Evolutionary conservation across 1,140 invertebrate genomes (phyloP).

Genomic region (Latrodectus geometricus): DNA sequence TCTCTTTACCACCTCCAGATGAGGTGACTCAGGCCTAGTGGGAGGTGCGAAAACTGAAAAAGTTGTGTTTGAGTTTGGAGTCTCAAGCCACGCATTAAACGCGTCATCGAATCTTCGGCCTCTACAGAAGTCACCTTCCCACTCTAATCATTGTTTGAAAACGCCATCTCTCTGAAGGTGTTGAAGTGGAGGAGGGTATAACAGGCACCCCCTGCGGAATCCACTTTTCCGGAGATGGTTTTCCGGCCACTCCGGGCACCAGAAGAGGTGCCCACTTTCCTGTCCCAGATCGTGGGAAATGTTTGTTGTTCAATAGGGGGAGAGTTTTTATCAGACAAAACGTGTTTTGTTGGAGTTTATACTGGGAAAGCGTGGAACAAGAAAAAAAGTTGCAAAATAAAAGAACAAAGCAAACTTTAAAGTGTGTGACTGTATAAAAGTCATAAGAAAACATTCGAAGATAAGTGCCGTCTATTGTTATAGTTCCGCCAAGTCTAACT

Average conservation of each 20-base stretch:
- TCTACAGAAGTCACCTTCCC: background rate
- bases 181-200: slow-evolving; percentile 24
- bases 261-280: background rate
- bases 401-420: too few species aligned
- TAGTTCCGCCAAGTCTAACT: too few species aligned
- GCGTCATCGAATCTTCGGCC: slow-evolving; percentile 26
- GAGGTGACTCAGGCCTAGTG: too few species aligned
- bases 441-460: too few species aligned
- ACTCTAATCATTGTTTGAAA: background rate
- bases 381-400: too few species aligned
- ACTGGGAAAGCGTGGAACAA: too few species aligned
- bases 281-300: background rate
- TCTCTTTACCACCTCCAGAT: too few species aligned
- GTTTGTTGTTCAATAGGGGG: background rate
- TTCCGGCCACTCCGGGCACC: background rate
- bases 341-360: too few species aligned
- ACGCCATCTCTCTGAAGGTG: slow-evolving; percentile 18
- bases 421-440: too few species aligned
- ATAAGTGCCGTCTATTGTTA: too few species aligned
- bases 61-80: slow-evolving; percentile 27
- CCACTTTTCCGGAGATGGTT: slow-evolving; percentile 22
- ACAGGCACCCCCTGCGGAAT: slow-evolving; percentile 7
- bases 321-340: too few species aligned
- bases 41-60: background rate
- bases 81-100: slow-evolving; percentile 31